phyloP scores from a whole-genome alignment of 2,113 vertebrate genomes.

The Scomber colias region DNA sequence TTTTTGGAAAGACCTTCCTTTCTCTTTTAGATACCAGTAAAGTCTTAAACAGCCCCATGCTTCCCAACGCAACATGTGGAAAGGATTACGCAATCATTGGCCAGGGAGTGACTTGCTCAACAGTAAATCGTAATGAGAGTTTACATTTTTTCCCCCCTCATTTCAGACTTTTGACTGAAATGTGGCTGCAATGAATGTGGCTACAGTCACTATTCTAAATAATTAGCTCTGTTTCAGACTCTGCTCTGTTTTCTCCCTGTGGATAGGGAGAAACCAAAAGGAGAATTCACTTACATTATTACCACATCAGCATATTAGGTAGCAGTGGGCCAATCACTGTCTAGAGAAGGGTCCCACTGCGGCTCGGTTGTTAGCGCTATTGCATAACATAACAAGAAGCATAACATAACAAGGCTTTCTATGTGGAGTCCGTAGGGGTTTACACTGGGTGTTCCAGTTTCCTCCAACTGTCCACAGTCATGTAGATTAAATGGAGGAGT shows the following conservation, averaged over 20 bases:
- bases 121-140: no score
- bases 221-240: not conserved
- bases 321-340: slow-evolving; percentile 5
- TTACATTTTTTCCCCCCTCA: no score
- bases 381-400: slow-evolving; percentile 25
- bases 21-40: no score
- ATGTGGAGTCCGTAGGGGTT: not conserved
- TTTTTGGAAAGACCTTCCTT: no score
- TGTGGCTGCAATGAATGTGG: not conserved
- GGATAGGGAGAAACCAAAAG: slow-evolving; percentile 21
- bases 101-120: no score
- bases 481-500: slow-evolving; percentile 34
- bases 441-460: slow-evolving; percentile 41
- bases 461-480: slow-evolving; percentile 39
- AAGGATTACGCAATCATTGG: no score
- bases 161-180: not conserved
- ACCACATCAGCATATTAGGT: slow-evolving; percentile 20
- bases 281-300: slow-evolving; percentile 22
- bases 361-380: slow-evolving; percentile 15
- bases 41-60: no score
- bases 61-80: no score
- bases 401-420: not conserved
- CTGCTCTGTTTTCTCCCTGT: not conserved
- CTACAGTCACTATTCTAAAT: not conserved
- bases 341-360: slow-evolving; percentile 7